A percentile compares a stretch with the other conserved stretches of the same genome.
These are phyloP conservation scores for Drosophila subobscura DNA, from an alignment of 1,140 invertebrate genomes.

Conservation along the genomic window DNA sequence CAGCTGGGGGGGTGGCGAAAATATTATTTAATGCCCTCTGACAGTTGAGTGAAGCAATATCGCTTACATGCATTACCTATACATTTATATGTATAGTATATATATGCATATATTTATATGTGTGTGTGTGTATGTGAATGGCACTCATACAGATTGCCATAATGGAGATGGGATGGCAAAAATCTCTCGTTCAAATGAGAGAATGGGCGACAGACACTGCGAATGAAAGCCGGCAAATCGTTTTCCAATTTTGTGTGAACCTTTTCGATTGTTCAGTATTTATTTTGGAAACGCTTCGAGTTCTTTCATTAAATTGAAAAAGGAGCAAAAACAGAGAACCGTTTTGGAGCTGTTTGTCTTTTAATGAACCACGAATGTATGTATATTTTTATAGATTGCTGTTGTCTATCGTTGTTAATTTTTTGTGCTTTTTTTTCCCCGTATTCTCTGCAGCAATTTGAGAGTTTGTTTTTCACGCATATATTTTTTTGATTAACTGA, in stretches of 20 bases:
- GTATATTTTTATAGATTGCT: background rate
- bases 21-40: constrained; percentile 80
- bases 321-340: constrained; percentile 8
- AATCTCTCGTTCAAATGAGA: constrained; percentile 29
- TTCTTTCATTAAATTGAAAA: constrained; percentile 53
- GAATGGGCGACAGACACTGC: background rate
- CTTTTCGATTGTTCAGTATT: constrained; percentile 43
- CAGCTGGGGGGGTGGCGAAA: constrained; percentile 46
- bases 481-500: constrained; percentile 18
- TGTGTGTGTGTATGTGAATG: constrained; percentile 2
- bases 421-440: constrained; percentile 13
- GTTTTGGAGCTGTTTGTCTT: background rate
- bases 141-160: constrained; percentile 72
- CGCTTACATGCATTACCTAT: constrained; percentile 78
- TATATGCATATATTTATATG: background rate
- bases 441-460: constrained; percentile 3
- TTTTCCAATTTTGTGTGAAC: constrained; percentile 25
- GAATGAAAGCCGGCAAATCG: constrained; percentile 27
- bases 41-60: constrained; percentile 79
- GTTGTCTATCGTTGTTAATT: background rate
- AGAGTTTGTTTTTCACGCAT: background rate
- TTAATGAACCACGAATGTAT: background rate
- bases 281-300: constrained; percentile 14
- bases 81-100: constrained; percentile 1
- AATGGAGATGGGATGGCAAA: constrained; percentile 36